A percentile compares a stretch with the other conserved stretches of the same genome.
phyloP scores from a whole-genome alignment of 2,888 invertebrate species.

The Drosophila anomalipes region DNA sequence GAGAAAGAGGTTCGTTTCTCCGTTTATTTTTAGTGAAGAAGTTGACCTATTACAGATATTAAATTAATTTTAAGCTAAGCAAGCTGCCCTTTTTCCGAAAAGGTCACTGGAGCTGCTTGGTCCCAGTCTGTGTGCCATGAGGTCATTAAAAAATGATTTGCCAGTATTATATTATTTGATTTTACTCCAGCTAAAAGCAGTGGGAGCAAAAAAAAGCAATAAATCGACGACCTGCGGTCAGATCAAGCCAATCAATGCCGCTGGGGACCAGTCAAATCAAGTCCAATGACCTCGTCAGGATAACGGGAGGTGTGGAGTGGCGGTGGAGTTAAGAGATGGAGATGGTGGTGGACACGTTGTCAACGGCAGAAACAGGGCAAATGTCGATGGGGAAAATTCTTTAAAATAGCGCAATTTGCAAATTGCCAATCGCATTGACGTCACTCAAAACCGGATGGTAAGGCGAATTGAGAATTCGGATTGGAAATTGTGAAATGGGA shows the following conservation, averaged over 20 bases:
- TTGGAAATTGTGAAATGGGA: background rate
- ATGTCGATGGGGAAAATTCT: slow-evolving; percentile 25
- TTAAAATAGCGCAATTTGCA: slow-evolving; percentile 49
- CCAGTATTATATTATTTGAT: slow-evolving; percentile 2
- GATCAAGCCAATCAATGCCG: slow-evolving; percentile 41
- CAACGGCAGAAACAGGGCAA: slow-evolving; percentile 1
- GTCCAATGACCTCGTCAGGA: slow-evolving; percentile 49
- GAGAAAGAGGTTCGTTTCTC: background rate
- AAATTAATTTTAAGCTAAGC: background rate
- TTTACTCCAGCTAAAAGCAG: slow-evolving; percentile 3
- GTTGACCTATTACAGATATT: slow-evolving; percentile 3
- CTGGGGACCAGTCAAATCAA: slow-evolving; percentile 41
- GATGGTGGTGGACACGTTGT: background rate
- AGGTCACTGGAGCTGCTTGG: slow-evolving; percentile 13
- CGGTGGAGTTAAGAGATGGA: background rate
- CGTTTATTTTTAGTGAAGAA: background rate
- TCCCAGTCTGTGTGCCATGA: background rate
- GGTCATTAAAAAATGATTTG: slow-evolving; percentile 20
- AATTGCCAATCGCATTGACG: slow-evolving; percentile 66
- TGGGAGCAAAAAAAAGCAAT: slow-evolving; percentile 24
- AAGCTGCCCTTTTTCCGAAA: background rate
- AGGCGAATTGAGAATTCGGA: slow-evolving; percentile 2
- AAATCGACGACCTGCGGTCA: slow-evolving; percentile 50
- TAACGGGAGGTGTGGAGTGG: background rate
- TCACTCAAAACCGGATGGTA: slow-evolving; percentile 30